Evolutionary conservation across 1,140 invertebrate genomes (phyloP), one percentile per base, ranked within the genome.

Genomic region (Propsilocerus akamusi): DNA sequence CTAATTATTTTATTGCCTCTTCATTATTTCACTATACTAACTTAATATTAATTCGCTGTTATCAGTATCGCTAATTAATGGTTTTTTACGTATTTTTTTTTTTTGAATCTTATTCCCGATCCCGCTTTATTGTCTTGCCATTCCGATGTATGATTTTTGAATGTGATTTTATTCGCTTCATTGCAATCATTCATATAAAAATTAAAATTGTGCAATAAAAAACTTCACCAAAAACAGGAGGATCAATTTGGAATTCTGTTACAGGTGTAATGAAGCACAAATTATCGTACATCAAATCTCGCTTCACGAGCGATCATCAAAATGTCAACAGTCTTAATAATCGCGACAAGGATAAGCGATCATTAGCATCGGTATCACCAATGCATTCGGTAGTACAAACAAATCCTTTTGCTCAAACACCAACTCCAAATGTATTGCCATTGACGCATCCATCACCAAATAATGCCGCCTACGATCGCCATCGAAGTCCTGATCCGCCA

Each of bases 211-310:
- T n/a, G n/a, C n/a, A n/a, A n/a, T n/a, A n/a, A n/a, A 30, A 30
- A 30, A 30, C 10, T 11, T 11, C 28, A 30, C 28, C 28, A 30
- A 41, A 37, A 41, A 41, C n/a, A n/a, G n/a, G n/a, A n/a, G 55
- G 55, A 25, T 59, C 57, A 17, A 23, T 50, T 53, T 62, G 74
- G 65, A 72, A 74, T 71, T 73, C 72, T 56, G 62, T 75, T 59
- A 70, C 73, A 54, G 73, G 73, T 62, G 70, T 73, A 58, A 68
- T 75, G 66, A 75, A 74, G 66, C 69, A 71, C 61, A 76, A 81
- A 57, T 81, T 84, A 65, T 81, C 81, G 52, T 85, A 85, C 67
- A 77, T 86, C 55, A 82, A 83, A 69, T 74, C 77, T 66, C 76
- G 79, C 67, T 66, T 74, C 56, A 64, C 59, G 22, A 51, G 59